These are phyloP conservation scores for Pandemis heparana DNA, from an alignment of 2,888 invertebrate species.

Conservation along the genomic window DNA sequence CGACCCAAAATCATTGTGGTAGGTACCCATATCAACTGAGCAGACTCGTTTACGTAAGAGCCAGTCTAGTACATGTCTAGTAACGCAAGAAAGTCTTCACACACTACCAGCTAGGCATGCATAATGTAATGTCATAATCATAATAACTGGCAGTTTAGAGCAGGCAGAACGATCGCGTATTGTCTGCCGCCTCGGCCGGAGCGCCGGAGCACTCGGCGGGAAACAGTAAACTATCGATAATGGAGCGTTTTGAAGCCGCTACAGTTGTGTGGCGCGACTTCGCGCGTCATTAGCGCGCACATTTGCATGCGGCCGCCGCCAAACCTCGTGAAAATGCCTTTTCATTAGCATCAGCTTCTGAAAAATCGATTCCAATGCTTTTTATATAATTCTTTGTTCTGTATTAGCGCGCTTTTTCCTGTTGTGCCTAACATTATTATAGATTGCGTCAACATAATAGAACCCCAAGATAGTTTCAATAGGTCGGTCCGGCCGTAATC, in stretches of 20 bases:
- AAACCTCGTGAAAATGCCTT: slow-evolving; percentile 83
- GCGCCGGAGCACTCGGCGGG: slow-evolving; percentile 26
- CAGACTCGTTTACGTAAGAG: not conserved
- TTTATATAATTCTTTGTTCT: slow-evolving; percentile 50
- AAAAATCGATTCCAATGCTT: slow-evolving; percentile 76
- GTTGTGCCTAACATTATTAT: slow-evolving; percentile 20
- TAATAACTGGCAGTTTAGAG: slow-evolving; percentile 34
- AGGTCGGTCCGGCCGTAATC: slow-evolving; percentile 4
- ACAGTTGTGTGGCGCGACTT: slow-evolving; percentile 70
- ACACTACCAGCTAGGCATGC: slow-evolving; percentile 30
- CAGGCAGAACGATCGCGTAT: slow-evolving; percentile 37
- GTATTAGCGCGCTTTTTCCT: slow-evolving; percentile 42
- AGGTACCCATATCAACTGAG: slow-evolving; percentile 18
- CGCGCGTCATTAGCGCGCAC: slow-evolving; percentile 78
- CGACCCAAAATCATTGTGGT: not conserved
- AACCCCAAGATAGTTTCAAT: slow-evolving; percentile 30
- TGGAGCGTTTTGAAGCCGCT: slow-evolving; percentile 52
- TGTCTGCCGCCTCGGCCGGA: too few species aligned
- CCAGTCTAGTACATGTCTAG: not conserved
- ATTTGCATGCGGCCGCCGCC: slow-evolving; percentile 82
- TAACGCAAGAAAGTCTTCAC: slow-evolving; percentile 13
- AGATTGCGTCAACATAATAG: slow-evolving; percentile 5
- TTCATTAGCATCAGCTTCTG: slow-evolving; percentile 83
- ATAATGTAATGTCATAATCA: slow-evolving; percentile 40
- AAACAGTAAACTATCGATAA: slow-evolving; percentile 54